These are phyloP conservation scores for Agonopterix subpropinquella DNA, from an alignment of 2,888 invertebrate genomes.

Conservation along the genomic window DNA sequence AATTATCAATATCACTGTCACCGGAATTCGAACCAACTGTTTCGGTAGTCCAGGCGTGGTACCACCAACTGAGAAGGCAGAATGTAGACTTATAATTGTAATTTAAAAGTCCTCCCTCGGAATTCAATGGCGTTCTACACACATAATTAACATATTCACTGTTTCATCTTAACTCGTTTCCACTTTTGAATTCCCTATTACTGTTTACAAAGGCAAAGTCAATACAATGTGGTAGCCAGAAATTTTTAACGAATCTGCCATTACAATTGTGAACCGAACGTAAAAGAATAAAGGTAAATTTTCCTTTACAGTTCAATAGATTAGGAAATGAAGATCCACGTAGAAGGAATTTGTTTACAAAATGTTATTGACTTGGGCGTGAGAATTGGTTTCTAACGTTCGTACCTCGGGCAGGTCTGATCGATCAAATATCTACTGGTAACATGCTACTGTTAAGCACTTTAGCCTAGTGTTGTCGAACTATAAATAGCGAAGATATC, in stretches of 20 bases:
- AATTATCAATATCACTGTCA: no score
- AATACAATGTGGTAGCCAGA: slow-evolving; percentile 58
- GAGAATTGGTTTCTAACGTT: slow-evolving; percentile 69
- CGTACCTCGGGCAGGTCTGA: slow-evolving; percentile 66
- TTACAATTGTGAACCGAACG: neutral
- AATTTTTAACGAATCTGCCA: slow-evolving; percentile 32
- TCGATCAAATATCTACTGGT: slow-evolving; percentile 47
- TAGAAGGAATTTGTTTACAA: slow-evolving; percentile 67
- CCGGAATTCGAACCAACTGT: no score
- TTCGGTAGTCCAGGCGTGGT: no score
- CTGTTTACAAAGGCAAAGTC: slow-evolving; percentile 70
- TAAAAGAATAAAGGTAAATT: slow-evolving; percentile 16
- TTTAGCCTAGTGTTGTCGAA: slow-evolving; percentile 9
- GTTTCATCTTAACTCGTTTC: slow-evolving; percentile 69
- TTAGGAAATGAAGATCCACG: slow-evolving; percentile 51
- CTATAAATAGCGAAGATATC: no score
- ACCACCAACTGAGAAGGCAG: no score
- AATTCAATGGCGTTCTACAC: slow-evolving; percentile 23
- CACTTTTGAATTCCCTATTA: slow-evolving; percentile 73
- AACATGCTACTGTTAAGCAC: slow-evolving; percentile 59
- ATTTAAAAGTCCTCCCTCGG: slow-evolving; percentile 16
- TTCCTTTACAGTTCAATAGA: slow-evolving; percentile 19
- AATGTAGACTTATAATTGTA: no score
- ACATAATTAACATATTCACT: slow-evolving; percentile 69
- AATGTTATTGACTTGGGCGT: slow-evolving; percentile 70